Conservation (phyloP, 2,113 vertebrate species). For the Grammomys surdaster region DNA sequence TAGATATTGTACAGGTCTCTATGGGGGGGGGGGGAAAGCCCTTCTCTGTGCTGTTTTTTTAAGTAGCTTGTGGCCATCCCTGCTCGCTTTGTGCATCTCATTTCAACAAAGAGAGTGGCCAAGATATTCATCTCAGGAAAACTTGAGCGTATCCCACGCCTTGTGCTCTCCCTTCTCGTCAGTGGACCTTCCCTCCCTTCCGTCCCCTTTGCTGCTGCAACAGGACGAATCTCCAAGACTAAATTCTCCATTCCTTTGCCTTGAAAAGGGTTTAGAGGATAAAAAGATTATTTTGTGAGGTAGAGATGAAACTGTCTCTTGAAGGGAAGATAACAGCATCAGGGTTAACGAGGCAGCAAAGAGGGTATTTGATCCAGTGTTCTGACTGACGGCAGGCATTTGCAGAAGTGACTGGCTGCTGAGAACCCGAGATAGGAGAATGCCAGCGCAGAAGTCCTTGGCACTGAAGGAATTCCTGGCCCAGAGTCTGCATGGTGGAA, state of each 20-base stretch:
- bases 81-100: conserved; percentile 7
- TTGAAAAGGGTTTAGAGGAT: conserved; percentile 49
- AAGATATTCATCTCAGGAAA: conserved; percentile 45
- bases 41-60: background rate
- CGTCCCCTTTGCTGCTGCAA: background rate
- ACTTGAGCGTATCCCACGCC: background rate
- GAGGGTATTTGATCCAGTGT: background rate
- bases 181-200: background rate
- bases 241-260: background rate
- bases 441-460: background rate
- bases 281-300: conserved; percentile 49
- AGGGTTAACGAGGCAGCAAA: conserved; percentile 59
- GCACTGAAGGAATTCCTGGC: background rate
- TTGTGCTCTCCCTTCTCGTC: conserved; percentile 6
- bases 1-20: background rate
- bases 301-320: conserved; percentile 9
- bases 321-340: conserved; percentile 61
- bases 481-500: background rate
- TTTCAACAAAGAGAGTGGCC: conserved; percentile 53
- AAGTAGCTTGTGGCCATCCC: background rate
- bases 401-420: conserved; percentile 19
- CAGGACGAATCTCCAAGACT: background rate
- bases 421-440: background rate
- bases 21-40: background rate
- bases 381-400: conserved; percentile 16